A percentile compares a stretch with the other conserved stretches of the same genome.
Evolutionary conservation across 2,888 invertebrate genomes (phyloP).

Genomic region (Dynastes tityus): DNA sequence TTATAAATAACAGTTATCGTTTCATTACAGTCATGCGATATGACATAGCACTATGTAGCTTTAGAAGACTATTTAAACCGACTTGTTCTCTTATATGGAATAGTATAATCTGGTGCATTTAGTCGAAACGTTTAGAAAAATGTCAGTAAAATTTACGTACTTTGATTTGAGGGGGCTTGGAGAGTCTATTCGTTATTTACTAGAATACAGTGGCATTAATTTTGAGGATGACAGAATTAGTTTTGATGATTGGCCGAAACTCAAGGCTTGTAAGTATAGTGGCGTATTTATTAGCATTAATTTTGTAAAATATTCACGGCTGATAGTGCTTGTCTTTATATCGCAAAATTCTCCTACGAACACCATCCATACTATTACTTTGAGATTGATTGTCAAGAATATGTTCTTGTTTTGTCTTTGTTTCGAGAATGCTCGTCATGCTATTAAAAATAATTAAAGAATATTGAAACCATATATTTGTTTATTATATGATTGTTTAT

Average conservation of each 20-base stretch:
- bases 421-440: background rate
- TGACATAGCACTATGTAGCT: too few species aligned
- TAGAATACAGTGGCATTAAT: constrained; percentile 47
- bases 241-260: constrained; percentile 49
- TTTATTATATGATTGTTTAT: background rate
- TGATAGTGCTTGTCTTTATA: background rate
- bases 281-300: background rate
- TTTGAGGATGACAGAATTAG: constrained; percentile 48
- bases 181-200: constrained; percentile 47
- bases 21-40: too few species aligned
- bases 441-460: too few species aligned
- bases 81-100: too few species aligned
- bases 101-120: background rate
- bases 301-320: background rate
- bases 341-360: too few species aligned
- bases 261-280: constrained; percentile 57
- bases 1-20: too few species aligned
- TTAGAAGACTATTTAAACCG: too few species aligned
- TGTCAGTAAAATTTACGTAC: constrained; percentile 62
- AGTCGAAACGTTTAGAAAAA: constrained; percentile 42
- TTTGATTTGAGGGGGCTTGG: constrained; percentile 62
- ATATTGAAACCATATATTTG: too few species aligned
- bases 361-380: background rate
- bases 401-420: background rate
- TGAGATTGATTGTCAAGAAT: background rate